A percentile compares a stretch with the other conserved stretches of the same genome.
Conservation (phyloP, 1,140 invertebrate genomes). For the Brachionus rubens region DNA sequence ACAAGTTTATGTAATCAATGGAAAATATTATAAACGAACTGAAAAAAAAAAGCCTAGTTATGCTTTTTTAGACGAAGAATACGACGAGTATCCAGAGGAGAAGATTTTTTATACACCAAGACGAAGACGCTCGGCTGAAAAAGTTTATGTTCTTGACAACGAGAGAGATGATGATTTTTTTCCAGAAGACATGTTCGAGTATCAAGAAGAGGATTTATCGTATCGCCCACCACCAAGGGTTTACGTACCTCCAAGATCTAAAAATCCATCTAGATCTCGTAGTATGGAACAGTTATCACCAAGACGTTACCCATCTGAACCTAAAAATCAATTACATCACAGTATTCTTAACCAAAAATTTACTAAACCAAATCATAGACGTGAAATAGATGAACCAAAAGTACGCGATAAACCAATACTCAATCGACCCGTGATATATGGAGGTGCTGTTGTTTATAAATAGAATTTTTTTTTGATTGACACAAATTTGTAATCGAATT, state of each 20-base stretch:
- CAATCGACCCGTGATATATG: constrained; percentile 31
- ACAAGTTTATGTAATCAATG: constrained; percentile 19
- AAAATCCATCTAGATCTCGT: neutral
- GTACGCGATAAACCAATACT: constrained; percentile 19
- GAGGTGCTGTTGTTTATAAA: constrained; percentile 37
- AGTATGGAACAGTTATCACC: neutral
- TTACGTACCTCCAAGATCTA: neutral
- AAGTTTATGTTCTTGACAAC: neutral
- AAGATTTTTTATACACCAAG: neutral
- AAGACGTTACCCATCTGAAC: neutral
- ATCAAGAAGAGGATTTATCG: no score
- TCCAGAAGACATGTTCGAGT: neutral
- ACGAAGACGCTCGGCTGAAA: neutral
- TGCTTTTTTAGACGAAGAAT: neutral
- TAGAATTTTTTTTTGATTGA: neutral
- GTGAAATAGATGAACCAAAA: constrained; percentile 25
- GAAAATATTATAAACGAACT: constrained; percentile 1
- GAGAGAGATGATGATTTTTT: neutral
- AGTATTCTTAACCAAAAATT: neutral
- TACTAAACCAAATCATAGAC: constrained; percentile 36
- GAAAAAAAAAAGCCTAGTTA: neutral
- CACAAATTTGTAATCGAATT: no score
- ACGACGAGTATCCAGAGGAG: neutral
- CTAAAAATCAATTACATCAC: neutral
- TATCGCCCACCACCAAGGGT: neutral